phyloP scores from a whole-genome alignment of 2,888 invertebrate genomes.

The Carterocephalus palaemon region DNA sequence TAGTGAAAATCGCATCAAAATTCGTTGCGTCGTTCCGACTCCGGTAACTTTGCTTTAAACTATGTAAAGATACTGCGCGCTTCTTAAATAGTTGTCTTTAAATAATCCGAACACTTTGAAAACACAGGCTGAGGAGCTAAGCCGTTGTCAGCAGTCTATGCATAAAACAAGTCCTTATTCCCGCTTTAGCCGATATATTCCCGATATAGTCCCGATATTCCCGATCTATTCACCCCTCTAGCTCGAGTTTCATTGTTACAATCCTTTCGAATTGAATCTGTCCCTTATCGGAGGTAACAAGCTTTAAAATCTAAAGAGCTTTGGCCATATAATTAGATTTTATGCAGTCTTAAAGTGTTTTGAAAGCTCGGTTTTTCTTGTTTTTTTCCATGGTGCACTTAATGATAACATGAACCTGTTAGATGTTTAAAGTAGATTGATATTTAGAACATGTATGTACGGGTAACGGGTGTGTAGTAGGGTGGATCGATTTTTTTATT shows the following conservation, averaged over 20 bases:
- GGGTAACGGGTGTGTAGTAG: no score
- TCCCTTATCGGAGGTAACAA: conserved; percentile 12
- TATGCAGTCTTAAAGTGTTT: background rate
- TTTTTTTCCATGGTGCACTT: background rate
- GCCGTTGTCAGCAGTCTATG: background rate
- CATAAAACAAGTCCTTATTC: background rate
- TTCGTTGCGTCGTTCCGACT: no score
- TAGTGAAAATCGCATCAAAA: no score
- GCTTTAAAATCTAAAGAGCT: conserved; percentile 6
- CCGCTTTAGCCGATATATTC: background rate
- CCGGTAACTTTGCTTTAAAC: no score
- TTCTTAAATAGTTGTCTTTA: no score
- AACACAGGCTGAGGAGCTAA: no score
- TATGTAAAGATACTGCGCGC: no score
- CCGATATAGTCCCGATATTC: background rate
- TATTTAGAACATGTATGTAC: no score
- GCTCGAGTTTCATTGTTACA: conserved; percentile 1
- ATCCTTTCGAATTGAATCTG: conserved; percentile 5
- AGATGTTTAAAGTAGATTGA: no score
- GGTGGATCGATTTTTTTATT: no score
- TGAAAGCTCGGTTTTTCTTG: background rate
- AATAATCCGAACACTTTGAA: no score
- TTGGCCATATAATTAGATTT: background rate
- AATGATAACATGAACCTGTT: no score
- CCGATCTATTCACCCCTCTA: background rate